A percentile compares a stretch with the other conserved stretches of the same genome.
Conservation (phyloP, 1,140 invertebrate genomes). For the Cecropterus lyciades region DNA sequence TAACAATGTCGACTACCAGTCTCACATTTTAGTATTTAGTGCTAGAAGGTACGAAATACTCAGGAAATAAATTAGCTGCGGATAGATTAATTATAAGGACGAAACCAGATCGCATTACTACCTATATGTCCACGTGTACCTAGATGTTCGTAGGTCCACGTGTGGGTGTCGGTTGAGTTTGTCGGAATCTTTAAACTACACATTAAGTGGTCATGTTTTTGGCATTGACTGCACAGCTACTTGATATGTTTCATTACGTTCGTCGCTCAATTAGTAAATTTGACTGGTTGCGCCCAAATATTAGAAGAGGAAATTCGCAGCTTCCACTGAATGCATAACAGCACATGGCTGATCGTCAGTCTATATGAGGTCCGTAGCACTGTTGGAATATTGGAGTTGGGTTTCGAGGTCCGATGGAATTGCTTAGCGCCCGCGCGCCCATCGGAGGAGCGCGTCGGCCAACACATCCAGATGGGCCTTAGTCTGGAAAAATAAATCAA, state of each 20-base stretch:
- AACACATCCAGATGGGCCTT: slow-evolving; percentile 97
- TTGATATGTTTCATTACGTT: slow-evolving; percentile 81
- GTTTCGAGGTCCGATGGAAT: slow-evolving; percentile 50
- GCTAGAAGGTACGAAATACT: slow-evolving; percentile 76
- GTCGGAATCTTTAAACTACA: slow-evolving; percentile 68
- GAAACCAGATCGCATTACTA: slow-evolving; percentile 71
- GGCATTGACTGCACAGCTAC: slow-evolving; percentile 71
- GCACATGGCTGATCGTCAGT: slow-evolving; percentile 60
- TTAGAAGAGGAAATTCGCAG: slow-evolving; percentile 60
- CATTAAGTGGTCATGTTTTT: slow-evolving; percentile 69
- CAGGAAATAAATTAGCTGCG: slow-evolving; percentile 71
- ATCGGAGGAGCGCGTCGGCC: slow-evolving; percentile 95
- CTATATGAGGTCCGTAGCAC: slow-evolving; percentile 61
- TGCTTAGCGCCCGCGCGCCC: slow-evolving; percentile 94
- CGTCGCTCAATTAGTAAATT: slow-evolving; percentile 58
- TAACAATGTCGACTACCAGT: slow-evolving; percentile 83
- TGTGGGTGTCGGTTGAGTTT: slow-evolving; percentile 40
- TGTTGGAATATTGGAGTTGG: slow-evolving; percentile 50
- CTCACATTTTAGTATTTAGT: slow-evolving; percentile 82
- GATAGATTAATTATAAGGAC: slow-evolving; percentile 62
- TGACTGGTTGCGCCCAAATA: slow-evolving; percentile 75
- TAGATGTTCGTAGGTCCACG: slow-evolving; percentile 29
- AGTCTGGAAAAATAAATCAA: slow-evolving; percentile 89
- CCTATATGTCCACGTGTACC: slow-evolving; percentile 33
- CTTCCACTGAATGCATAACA: slow-evolving; percentile 60